Percentiles rank a stretch among this genome's conserved stretches.
These are phyloP conservation scores for Nyctibius grandis DNA, from an alignment of 2,797 vertebrate genomes.

Conservation along the genomic window DNA sequence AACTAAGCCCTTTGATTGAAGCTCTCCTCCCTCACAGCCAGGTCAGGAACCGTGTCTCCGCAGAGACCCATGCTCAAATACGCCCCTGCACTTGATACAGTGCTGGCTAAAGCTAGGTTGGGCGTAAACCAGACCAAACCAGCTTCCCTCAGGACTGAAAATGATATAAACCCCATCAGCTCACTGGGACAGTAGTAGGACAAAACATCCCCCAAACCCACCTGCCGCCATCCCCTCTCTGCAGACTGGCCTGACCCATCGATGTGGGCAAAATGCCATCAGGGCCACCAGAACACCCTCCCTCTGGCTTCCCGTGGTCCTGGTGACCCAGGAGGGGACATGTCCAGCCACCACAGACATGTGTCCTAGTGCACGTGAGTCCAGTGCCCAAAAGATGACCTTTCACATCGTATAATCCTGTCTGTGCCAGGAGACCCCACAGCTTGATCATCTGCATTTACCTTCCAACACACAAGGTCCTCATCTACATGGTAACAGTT, in stretches of 20 bases:
- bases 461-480: neutral
- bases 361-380: fast-evolving
- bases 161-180: neutral
- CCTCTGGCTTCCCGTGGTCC: fast-evolving
- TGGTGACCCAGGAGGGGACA: neutral
- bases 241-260: neutral
- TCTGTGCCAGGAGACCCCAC: neutral
- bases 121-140: neutral
- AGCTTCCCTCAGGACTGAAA: neutral
- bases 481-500: neutral
- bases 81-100: too few relatives aligned
- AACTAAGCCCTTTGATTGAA: neutral
- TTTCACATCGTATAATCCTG: neutral
- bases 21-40: neutral
- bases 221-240: neutral
- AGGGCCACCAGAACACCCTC: fast-evolving
- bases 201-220: neutral
- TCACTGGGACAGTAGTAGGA: neutral
- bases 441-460: neutral
- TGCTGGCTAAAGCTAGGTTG: neutral
- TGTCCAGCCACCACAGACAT: neutral
- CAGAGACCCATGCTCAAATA: neutral
- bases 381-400: neutral
- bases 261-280: fast-evolving
- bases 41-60: fast-evolving